Evolutionary conservation across 92 coral and sea anemone species (phyloP), one percentile per base, ranked within the genome.

Genomic region (Scolanthus callimorphus): DNA sequence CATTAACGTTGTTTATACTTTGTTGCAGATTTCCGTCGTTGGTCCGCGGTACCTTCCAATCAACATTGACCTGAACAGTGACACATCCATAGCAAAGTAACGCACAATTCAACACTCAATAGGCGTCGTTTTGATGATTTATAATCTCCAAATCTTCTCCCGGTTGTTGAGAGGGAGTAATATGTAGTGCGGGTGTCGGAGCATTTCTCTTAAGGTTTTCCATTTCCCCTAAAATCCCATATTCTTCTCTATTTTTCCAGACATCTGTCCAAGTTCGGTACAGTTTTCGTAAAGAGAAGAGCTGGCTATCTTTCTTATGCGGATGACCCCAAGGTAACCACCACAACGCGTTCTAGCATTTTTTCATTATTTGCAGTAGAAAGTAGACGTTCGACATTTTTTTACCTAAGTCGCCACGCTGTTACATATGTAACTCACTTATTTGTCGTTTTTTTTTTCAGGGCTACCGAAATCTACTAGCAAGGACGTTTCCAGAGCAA

Each of bases 401-500:
- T n/a, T n/a, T n/a, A n/a, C n/a, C n/a, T n/a, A n/a, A n/a, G n/a
- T n/a, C n/a, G n/a, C n/a, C n/a, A n/a, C n/a, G n/a, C n/a, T n/a
- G n/a, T n/a, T n/a, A n/a, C n/a, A n/a, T 34, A 15, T 34, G 43
- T 34, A 6, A 34, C 43, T 34, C 43, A 6, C 43, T 6, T 19
- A 39, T 22, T 51, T 69, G 19, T 24, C 39, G 11, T 45, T 51
- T 54, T 10, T 49, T 44, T 29, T 71, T 64, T 50, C 75, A 92
- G 98, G 98, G 97, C 4, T 82, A 92, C 61, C 70, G 96, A 26
- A 92, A 88, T 61, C 72, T 92, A 25, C 80, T 92, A 28, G 98
- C 98, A 13, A 85, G 90, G 39, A 92, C 98, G 1, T 92, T 92
- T 53, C 65, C 96, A 20, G 91, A 85, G 39, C 98, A 92, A 71